Evolutionary conservation across 2,113 vertebrate species (phyloP).

Genomic region (Baryphthengus martii): DNA sequence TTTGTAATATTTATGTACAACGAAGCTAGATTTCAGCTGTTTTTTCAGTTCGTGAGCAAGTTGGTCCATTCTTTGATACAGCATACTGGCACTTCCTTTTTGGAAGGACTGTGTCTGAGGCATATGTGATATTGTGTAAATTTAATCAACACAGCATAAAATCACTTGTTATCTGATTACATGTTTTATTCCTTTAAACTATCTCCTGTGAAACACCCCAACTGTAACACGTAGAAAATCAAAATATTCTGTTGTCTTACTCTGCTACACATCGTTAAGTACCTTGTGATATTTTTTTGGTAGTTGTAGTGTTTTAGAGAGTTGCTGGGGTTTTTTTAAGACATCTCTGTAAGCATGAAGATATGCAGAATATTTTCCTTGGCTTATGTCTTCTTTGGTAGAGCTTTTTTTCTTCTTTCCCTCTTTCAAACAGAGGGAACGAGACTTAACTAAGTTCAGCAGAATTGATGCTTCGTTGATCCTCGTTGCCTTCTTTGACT

Average conservation of each 20-base stretch:
- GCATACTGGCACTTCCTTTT: neutral
- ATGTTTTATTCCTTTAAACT: neutral
- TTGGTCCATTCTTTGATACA: neutral
- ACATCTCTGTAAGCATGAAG: neutral
- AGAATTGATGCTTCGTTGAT: conserved; percentile 16
- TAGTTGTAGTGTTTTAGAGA: neutral
- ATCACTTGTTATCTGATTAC: neutral
- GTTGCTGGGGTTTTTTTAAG: accelerated
- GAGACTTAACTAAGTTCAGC: neutral
- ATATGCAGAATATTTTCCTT: conserved; percentile 34
- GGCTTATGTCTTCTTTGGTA: conserved; percentile 25
- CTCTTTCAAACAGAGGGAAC: neutral
- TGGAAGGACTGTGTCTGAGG: neutral
- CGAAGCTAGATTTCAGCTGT: neutral
- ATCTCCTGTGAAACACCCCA: neutral
- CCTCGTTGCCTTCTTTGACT: conserved; percentile 38
- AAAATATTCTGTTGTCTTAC: neutral
- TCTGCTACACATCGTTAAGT: neutral
- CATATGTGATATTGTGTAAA: neutral
- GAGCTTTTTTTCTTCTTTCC: conserved; percentile 44
- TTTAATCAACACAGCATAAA: neutral
- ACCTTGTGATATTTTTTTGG: neutral
- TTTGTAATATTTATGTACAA: neutral
- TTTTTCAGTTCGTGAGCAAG: accelerated
- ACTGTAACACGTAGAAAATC: neutral